A percentile compares a stretch with the other conserved stretches of the same genome.
These are phyloP conservation scores for Pogonocichla stellata DNA, from an alignment of 2,113 vertebrate species.

Conservation along the genomic window DNA sequence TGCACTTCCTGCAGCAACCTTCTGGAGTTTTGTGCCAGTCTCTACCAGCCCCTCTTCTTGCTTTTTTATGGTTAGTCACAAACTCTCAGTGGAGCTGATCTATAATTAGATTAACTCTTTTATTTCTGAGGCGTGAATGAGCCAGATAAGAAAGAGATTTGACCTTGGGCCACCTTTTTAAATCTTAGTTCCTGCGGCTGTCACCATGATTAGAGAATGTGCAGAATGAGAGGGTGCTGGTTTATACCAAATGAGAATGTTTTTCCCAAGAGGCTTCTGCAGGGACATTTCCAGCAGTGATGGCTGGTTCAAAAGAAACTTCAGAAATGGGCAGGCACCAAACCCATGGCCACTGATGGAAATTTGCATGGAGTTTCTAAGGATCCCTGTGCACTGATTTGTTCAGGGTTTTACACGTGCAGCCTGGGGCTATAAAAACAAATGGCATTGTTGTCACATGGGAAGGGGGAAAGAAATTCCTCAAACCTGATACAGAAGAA, in stretches of 20 bases:
- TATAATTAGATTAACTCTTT: background rate
- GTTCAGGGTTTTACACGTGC: background rate
- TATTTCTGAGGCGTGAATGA: background rate
- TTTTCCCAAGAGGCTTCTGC: background rate
- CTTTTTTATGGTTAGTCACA: background rate
- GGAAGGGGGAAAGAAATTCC: background rate
- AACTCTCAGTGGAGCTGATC: background rate
- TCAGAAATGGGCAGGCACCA: background rate
- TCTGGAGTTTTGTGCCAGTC: background rate
- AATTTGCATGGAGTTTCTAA: background rate
- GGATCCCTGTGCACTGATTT: fast-evolving
- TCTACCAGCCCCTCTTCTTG: background rate
- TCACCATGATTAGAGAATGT: fast-evolving
- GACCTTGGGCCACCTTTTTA: background rate
- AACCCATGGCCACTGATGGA: background rate
- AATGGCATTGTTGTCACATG: background rate
- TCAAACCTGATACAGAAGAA: background rate
- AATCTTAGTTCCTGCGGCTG: background rate
- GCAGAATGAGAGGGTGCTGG: fast-evolving
- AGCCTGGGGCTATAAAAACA: background rate
- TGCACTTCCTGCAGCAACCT: background rate
- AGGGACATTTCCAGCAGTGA: background rate
- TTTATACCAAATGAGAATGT: background rate
- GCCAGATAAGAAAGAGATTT: background rate
- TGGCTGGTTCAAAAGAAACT: background rate